phyloP scores from a whole-genome alignment of 2,797 vertebrate species.

The Squalus acanthias region DNA sequence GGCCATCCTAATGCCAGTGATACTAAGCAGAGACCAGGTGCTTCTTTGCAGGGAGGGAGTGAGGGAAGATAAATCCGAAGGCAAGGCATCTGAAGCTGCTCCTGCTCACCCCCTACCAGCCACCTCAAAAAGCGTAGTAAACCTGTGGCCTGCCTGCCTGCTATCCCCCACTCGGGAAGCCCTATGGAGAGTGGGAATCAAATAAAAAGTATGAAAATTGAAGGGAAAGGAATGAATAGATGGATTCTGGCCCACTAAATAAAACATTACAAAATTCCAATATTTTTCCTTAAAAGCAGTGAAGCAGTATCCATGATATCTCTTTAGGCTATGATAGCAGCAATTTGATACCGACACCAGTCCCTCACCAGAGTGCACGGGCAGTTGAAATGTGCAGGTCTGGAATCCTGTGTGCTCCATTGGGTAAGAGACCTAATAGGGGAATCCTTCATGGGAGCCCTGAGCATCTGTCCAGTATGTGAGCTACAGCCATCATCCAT shows the following conservation, averaged over 20 bases:
- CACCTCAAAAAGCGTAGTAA: background rate
- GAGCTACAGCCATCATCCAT: background rate
- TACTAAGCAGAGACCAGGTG: background rate
- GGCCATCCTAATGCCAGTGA: background rate
- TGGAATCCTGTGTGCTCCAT: background rate
- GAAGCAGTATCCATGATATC: background rate
- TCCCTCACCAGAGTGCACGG: background rate
- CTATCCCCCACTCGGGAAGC: background rate
- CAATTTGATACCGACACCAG: background rate
- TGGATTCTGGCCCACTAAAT: background rate
- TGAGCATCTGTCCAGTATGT: slow-evolving; percentile 16
- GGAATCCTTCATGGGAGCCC: slow-evolving; percentile 6
- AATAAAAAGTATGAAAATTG: background rate
- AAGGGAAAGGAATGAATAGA: background rate
- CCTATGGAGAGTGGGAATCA: background rate
- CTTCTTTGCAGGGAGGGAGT: background rate
- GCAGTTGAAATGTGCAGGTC: background rate
- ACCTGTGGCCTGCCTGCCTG: background rate
- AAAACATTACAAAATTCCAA: slow-evolving; percentile 10
- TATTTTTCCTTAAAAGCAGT: background rate
- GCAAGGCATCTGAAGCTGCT: background rate
- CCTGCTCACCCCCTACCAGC: background rate
- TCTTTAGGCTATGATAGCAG: background rate
- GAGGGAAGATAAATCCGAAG: background rate
- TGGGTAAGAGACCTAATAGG: slow-evolving; percentile 10